These are phyloP conservation scores for Nemapogon koenigi DNA, from an alignment of 2,888 invertebrate species.

Conservation along the genomic window DNA sequence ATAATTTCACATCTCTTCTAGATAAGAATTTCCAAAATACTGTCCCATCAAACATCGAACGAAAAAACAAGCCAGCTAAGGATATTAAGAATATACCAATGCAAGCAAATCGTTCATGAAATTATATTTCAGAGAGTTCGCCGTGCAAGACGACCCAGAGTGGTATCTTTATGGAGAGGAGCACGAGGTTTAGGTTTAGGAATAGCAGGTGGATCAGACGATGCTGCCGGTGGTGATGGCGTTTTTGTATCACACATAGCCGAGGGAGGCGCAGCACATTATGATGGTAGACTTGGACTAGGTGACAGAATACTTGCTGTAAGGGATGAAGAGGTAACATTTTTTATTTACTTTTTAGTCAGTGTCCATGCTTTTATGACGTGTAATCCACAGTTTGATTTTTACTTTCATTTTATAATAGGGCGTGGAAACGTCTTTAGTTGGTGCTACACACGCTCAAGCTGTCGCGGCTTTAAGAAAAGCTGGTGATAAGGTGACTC, in stretches of 20 bases:
- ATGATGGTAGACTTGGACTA: slow-evolving; percentile 51
- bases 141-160: slow-evolving; percentile 48
- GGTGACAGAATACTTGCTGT: slow-evolving; percentile 61
- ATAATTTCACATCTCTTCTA: too few species aligned
- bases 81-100: too few species aligned
- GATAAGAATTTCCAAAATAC: too few species aligned
- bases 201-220: slow-evolving; percentile 56
- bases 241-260: slow-evolving; percentile 59
- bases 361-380: neutral
- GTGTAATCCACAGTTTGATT: neutral
- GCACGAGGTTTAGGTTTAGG: slow-evolving; percentile 51
- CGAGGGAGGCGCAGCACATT: slow-evolving; percentile 53
- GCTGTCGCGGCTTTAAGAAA: slow-evolving; percentile 51
- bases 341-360: slow-evolving; percentile 5
- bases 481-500: slow-evolving; percentile 53
- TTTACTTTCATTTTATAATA: too few species aligned
- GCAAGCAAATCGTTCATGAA: too few species aligned
- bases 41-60: too few species aligned
- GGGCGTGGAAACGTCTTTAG: slow-evolving; percentile 55
- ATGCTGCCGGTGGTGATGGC: slow-evolving; percentile 53
- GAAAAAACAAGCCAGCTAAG: too few species aligned
- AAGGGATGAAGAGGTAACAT: slow-evolving; percentile 53
- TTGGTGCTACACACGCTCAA: slow-evolving; percentile 55
- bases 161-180: slow-evolving; percentile 53
- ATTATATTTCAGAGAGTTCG: slow-evolving; percentile 54